A percentile compares a stretch with the other conserved stretches of the same genome.
Evolutionary conservation across 2,113 vertebrate genomes (phyloP).

Genomic region (Python bivittatus): DNA sequence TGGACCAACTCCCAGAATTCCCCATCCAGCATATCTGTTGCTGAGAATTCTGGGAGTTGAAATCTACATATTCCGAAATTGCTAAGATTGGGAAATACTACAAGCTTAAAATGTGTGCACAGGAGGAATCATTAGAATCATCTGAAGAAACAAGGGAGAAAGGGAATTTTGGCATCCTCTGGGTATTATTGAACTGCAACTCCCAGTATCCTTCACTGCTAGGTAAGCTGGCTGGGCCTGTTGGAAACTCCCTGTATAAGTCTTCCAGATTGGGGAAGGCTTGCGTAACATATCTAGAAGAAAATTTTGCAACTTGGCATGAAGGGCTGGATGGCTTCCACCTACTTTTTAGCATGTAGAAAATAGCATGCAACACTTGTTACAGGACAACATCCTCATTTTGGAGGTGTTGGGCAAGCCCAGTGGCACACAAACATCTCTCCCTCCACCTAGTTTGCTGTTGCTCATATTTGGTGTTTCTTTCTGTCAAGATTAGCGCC

Average conservation of each 20-base stretch:
- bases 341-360: neutral
- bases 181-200: neutral
- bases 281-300: neutral
- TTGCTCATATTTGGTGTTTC: neutral
- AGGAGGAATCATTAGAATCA: neutral
- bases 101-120: neutral
- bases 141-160: neutral
- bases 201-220: neutral
- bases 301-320: neutral
- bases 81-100: neutral
- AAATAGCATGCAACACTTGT: neutral
- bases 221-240: neutral
- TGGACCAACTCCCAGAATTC: neutral
- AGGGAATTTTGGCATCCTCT: neutral
- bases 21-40: neutral
- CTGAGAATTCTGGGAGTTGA: neutral
- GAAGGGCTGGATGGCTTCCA: neutral
- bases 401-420: neutral
- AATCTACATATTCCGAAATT: neutral
- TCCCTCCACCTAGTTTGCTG: neutral
- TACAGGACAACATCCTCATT: neutral
- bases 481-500: neutral
- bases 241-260: neutral
- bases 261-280: neutral
- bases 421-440: neutral